A percentile compares a stretch with the other conserved stretches of the same genome.
phyloP scores from a whole-genome alignment of 1,140 invertebrate genomes.

The Mycetomoellerius zeteki region DNA sequence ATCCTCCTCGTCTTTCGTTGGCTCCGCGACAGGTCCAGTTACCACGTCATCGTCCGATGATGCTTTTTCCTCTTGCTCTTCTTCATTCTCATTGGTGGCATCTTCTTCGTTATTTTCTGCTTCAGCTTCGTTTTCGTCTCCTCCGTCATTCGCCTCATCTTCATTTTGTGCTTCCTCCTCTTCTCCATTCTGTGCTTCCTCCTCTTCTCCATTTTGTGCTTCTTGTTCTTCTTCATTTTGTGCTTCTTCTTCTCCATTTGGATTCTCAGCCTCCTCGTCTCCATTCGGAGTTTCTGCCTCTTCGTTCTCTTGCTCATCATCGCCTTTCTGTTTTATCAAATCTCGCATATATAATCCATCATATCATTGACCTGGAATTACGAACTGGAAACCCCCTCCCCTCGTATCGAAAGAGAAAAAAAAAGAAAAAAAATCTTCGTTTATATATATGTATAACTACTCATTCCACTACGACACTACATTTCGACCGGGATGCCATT shows the following conservation, averaged over 20 bases:
- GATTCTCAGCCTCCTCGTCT: not conserved
- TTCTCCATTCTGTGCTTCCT: conserved; percentile 6
- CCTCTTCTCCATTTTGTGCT: conserved; percentile 39
- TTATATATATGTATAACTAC: not conserved
- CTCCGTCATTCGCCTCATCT: conserved; percentile 24
- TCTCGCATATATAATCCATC: conserved; percentile 53
- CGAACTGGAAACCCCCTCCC: conserved; percentile 49
- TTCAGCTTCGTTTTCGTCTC: conserved; percentile 26
- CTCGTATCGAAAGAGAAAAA: conserved; percentile 45
- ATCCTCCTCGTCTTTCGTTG: conserved; percentile 25
- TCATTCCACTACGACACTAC: conserved; percentile 27
- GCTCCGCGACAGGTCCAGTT: conserved; percentile 59
- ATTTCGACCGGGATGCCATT: conserved; percentile 34
- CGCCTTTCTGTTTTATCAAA: conserved; percentile 73
- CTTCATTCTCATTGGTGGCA: conserved; percentile 61
- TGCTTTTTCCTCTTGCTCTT: conserved; percentile 73
- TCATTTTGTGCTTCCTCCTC: conserved; percentile 63
- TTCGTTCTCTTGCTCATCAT: conserved; percentile 61
- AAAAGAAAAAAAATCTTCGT: conserved; percentile 1
- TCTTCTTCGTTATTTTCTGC: conserved; percentile 56
- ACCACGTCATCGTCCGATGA: conserved; percentile 76
- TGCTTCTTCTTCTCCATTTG: not conserved
- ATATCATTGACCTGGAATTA: conserved; percentile 64
- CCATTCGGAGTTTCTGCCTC: conserved; percentile 26
- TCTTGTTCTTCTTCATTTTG: not conserved